These are phyloP conservation scores for Muscicapa adusta DNA, from an alignment of 2,113 vertebrate genomes.

Conservation along the genomic window DNA sequence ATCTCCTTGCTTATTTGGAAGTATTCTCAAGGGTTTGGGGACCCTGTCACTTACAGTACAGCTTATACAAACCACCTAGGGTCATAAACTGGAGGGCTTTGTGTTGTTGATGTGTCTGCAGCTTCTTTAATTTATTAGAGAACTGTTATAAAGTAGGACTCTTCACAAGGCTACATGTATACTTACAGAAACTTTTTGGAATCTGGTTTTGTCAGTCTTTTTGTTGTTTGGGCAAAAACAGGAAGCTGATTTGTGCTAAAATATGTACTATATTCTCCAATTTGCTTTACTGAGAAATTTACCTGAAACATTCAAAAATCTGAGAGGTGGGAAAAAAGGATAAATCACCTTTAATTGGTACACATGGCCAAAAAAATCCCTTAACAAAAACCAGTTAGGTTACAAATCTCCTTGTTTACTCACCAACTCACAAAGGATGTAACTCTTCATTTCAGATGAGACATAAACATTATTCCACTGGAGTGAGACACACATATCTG, in stretches of 20 bases:
- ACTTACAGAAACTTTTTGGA: neutral
- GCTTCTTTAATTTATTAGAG: neutral
- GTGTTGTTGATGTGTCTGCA: neutral
- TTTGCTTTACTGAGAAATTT: neutral
- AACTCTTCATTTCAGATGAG: neutral
- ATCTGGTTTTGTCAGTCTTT: neutral
- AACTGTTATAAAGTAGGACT: neutral
- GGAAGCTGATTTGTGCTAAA: neutral
- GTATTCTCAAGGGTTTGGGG: neutral
- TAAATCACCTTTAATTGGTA: neutral
- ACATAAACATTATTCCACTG: neutral
- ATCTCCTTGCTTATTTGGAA: neutral
- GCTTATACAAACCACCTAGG: neutral
- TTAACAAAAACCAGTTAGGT: neutral
- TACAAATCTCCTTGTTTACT: neutral
- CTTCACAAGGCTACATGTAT: neutral
- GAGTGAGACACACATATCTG: neutral
- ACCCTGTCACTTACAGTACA: neutral
- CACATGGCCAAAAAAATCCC: neutral
- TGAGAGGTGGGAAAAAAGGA: accelerated
- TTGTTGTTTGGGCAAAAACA: neutral
- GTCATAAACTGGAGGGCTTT: neutral
- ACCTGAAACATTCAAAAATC: neutral
- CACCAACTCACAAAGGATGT: neutral
- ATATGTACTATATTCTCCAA: neutral